Evolutionary conservation across 2,797 vertebrate genomes (phyloP), one percentile per base, ranked within the genome.

Genomic region (Amblyraja radiata): DNA sequence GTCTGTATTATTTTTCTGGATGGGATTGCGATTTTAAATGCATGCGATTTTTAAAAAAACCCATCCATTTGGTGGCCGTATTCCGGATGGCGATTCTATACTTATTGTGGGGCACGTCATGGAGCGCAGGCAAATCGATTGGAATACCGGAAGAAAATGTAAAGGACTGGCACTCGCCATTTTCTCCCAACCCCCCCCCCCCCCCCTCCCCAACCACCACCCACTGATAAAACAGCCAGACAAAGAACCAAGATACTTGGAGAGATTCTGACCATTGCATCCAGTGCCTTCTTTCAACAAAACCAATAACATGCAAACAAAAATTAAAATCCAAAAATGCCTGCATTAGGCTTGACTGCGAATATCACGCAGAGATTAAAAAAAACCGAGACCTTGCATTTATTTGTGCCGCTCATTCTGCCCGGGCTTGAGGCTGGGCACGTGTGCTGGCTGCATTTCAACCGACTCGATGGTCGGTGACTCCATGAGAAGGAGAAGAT

Each of bases 171-270:
- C 18, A 74, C 90, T 92, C 90, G 90, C 90, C 54, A 58, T 9
- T 46, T 90, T 93, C 94, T 88, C 39, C 0, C 0, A 94, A 94
- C 88, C 73, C 93, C 93, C 93, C 94, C 93, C 95, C 95, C 1
- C 46, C 46, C 46, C 46, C 46, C 46, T 0, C 46, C 3, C 5
- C 5, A 6, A 92, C 93, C 94, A 93, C 95, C 95, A 95, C 95
- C 95, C 95, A 96, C 95, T 95, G 95, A 94, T 95, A 76, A 71
- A n/a, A 76, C 95, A 54, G 46, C 94, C 94, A 94, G 95, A 97
- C 96, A 97, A 97, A 96, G 95, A 95, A 88, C 39, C 71, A 58
- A 92, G 90, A 21, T 92, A 74, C 28, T 1, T 76, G 71, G 36
- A 73, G 71, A 71, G 54, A 74, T 93, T 61, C 68, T 16, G 81